Base-by-base conservation (phyloP, 2,113 vertebrate genomes). In the Cyrtonyx montezumae region DNA sequence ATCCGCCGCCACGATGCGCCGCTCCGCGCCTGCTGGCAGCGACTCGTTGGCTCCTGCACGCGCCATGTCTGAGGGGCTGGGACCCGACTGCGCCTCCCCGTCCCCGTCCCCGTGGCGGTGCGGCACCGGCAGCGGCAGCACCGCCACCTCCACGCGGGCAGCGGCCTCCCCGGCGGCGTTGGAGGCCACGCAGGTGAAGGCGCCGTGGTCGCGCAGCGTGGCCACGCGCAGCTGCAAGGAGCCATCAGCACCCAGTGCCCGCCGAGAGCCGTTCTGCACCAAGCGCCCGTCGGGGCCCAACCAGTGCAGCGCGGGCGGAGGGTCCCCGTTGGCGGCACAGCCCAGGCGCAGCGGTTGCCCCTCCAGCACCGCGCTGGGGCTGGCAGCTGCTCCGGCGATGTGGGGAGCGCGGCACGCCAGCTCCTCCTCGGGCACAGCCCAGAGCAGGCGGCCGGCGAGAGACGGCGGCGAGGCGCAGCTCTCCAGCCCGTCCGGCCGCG, bases 391-490 rank as follows among this genome's bases (percentile, higher is more conserved):
- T 62, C 98, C 97, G 3, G 99, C 99, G 91, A 99, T 99, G 67
- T 99, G 96, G 0, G 99, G 99, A 0, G 98, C 98, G 9, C 98
- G 98, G 8, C 99, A 99, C 65, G 98, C 97, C 56, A 99, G 98
- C 86, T 99, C 99, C 89, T 99, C 99, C 91, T 99, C 99, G 0
- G 99, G 98, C 82, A 99, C 99, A 14, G 98, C 99, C 99, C 99
- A 99, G 77, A 99, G 99, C 77, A 99, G 98, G 65, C 98, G 99
- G 40, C 99, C 99, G 45, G 98, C 99, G 59, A 99, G 97, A 45
- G 99, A 98, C 8, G 99, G 98, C 0, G 99, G 99, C 0, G 99
- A 99, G 32, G 99, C 99, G 1, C 99, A 99, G 0, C 99, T 99
- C 97, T 99, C 99, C 94, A 99, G 62, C 59, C 99, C 98, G 0